These are phyloP conservation scores for Zhuqinia jingwanae DNA, from an alignment of 2,888 invertebrate species.

Conservation along the genomic window DNA sequence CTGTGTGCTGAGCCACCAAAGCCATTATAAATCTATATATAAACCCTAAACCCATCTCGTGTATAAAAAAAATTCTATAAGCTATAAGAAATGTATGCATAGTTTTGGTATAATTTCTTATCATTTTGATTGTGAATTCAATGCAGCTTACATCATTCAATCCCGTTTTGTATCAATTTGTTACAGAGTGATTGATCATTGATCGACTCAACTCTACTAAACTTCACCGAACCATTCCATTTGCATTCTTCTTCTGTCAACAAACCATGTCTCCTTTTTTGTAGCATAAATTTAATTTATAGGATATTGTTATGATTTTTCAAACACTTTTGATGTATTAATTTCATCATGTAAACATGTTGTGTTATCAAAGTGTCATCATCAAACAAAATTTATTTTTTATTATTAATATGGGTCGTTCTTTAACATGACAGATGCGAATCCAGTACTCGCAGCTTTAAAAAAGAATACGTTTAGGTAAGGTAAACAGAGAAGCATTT, in stretches of 20 bases:
- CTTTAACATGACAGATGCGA: neutral
- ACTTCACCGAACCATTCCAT: neutral
- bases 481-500: neutral
- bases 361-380: neutral
- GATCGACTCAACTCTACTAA: neutral
- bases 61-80: neutral
- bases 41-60: neutral
- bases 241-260: too few species aligned
- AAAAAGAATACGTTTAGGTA: too few species aligned
- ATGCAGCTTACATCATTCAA: neutral
- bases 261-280: too few species aligned
- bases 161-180: neutral
- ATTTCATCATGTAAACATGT: neutral
- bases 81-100: neutral
- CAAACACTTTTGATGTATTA: slow-evolving; percentile 2
- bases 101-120: neutral
- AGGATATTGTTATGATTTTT: neutral
- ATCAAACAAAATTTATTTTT: neutral
- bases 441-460: too few species aligned
- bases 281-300: too few species aligned
- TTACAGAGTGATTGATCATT: neutral
- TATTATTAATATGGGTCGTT: neutral
- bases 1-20: slow-evolving; percentile 1
- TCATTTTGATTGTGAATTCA: neutral
- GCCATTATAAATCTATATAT: neutral